Base-by-base conservation (phyloP, 2,113 vertebrate genomes). In the Pachycephala philippinensis region DNA sequence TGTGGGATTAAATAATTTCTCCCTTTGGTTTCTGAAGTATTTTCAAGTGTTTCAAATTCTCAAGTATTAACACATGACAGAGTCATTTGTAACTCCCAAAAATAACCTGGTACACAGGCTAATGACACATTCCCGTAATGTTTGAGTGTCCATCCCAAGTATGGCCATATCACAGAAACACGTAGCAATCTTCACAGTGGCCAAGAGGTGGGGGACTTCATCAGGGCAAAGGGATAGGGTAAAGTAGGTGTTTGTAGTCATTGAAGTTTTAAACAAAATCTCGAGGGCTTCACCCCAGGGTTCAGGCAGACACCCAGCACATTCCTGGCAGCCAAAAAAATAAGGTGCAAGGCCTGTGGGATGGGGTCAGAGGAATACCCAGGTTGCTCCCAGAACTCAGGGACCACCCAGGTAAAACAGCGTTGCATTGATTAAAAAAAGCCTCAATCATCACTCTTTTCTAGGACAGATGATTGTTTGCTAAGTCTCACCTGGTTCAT, bases 391-490 rank as follows among this genome's bases (percentile, higher is more conserved):
- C 0, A 3, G 22, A 4, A 6, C 31, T 61, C 35, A 13, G 49
- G 24, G 30, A 65, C 49, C 10, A 57, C 60, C 21, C 17, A 49
- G 24, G 30, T 13, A 52, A 50, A 19, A 3, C 16, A 42, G 20
- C 8, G 1, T 30, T n/a, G 23, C 1, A 0, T 6, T 18, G 42
- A 65, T 28, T 70, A 57, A 52, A 39, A 53, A 0, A 0, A 66
- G 12, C 17, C 27, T 79, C 18, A 13, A 0, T 24, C 60, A 59
- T 57, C 22, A 57, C 18, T 76, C 1, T 0, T 49, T 64, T 30
- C 40, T 81, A 47, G 52, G 33, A 28, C 18, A 12, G n/a, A 26
- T 21, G 50, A 53, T 68, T 30, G 21, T 23, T 75, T 5, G 3
- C 72, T 28, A 49, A 84, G 30, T 49, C 7, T 66, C 15, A 69